A percentile compares a stretch with the other conserved stretches of the same genome.
phyloP scores from a whole-genome alignment of 2,888 invertebrate species.

The Ochropleura leucogaster region DNA sequence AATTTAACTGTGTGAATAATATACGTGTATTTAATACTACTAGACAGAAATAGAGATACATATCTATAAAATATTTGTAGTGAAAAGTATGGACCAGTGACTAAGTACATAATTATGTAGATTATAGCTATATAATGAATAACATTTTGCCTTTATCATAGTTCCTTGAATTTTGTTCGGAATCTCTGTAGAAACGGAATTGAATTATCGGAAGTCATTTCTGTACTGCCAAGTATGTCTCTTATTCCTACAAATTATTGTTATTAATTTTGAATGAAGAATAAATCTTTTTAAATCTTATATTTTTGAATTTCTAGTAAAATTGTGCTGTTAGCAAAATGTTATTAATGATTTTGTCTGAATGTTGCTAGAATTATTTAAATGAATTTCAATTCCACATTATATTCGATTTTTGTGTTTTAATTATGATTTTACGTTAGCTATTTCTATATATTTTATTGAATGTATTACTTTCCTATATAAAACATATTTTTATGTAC shows the following conservation, averaged over 20 bases:
- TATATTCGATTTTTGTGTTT: constrained; percentile 20
- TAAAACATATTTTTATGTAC: constrained; percentile 13
- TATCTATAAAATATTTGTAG: neutral
- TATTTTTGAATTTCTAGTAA: too few relatives aligned
- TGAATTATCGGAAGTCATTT: constrained; percentile 10
- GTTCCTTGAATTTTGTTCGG: constrained; percentile 42
- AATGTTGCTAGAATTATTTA: constrained; percentile 42
- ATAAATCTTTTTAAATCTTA: neutral
- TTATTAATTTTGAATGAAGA: neutral
- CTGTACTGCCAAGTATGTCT: neutral
- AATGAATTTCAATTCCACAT: constrained; percentile 42
- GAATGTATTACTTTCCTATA: neutral
- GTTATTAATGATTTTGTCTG: neutral
- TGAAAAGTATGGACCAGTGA: constrained; percentile 13
- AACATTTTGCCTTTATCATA: constrained; percentile 14
- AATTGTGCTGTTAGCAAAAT: neutral
- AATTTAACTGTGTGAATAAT: constrained; percentile 6
- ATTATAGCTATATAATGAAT: neutral
- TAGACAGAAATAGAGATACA: neutral
- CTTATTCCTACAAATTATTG: constrained; percentile 50
- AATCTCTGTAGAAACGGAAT: constrained; percentile 18
- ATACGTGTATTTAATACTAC: neutral
- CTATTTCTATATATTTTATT: constrained; percentile 37
- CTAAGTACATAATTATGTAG: constrained; percentile 5
- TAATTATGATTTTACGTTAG: constrained; percentile 23